Conservation (phyloP, 2,888 invertebrate genomes). For the Hyles lineata region DNA sequence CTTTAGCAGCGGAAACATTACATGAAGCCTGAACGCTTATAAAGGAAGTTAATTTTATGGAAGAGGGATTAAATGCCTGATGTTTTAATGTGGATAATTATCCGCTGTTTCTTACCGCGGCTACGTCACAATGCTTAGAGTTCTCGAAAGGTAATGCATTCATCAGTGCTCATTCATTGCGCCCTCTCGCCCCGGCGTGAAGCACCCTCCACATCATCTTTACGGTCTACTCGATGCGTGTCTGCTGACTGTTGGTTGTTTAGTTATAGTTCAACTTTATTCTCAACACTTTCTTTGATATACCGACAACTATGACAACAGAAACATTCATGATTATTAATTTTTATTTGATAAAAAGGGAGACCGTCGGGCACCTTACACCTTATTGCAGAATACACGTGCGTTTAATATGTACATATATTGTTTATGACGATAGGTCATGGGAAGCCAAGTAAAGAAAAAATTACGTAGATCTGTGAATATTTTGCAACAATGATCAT, state of each 20-base stretch:
- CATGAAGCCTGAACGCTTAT: not conserved
- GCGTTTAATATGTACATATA: too few relatives aligned
- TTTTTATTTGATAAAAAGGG: too few relatives aligned
- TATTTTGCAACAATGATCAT: too few relatives aligned
- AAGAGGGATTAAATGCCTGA: not conserved
- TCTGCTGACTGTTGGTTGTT: not conserved
- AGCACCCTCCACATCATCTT: constrained; percentile 24
- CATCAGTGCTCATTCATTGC: constrained; percentile 31
- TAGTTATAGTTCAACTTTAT: constrained; percentile 1
- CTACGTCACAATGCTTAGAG: constrained; percentile 16
- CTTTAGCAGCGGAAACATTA: constrained; percentile 6
- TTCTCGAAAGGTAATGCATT: constrained; percentile 23
- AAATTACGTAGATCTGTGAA: too few relatives aligned
- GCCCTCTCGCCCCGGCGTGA: constrained; percentile 2
- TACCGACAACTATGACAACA: not conserved
- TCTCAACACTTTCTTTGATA: not conserved
- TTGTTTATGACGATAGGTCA: too few relatives aligned
- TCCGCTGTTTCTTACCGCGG: constrained; percentile 15
- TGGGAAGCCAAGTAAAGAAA: too few relatives aligned
- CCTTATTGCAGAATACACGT: too few relatives aligned
- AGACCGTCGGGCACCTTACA: too few relatives aligned
- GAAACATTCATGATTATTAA: too few relatives aligned
- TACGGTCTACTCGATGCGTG: constrained; percentile 8
- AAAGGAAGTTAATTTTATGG: constrained; percentile 17
- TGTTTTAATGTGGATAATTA: constrained; percentile 21